Percentiles rank a stretch among this genome's conserved stretches.
Conservation (phyloP, 1,140 invertebrate genomes). For the Magallana ariakensis region DNA sequence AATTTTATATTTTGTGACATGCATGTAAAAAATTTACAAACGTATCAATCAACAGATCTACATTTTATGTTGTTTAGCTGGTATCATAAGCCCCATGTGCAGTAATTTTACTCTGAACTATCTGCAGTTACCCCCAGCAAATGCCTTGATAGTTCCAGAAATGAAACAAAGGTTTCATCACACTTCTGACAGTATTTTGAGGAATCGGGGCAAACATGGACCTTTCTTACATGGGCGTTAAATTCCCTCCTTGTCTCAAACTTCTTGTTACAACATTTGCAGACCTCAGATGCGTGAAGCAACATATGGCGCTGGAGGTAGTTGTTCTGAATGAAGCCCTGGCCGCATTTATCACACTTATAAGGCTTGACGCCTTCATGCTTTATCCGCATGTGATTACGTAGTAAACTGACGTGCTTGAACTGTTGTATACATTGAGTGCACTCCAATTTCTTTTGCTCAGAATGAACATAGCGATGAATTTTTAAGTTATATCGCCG, state of each 20-base stretch:
- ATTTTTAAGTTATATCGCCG: constrained; percentile 11
- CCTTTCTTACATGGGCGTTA: background rate
- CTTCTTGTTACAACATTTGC: background rate
- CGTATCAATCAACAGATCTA: no score
- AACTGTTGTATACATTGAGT: background rate
- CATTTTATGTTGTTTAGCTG: no score
- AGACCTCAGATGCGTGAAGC: background rate
- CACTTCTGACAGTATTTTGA: background rate
- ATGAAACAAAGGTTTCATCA: background rate
- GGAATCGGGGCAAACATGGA: background rate
- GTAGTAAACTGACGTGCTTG: background rate
- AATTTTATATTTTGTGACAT: no score
- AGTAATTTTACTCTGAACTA: no score
- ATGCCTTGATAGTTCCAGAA: background rate
- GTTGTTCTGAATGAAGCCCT: constrained; percentile 27
- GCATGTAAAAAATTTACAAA: no score
- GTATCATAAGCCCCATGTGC: no score
- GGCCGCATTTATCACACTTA: background rate
- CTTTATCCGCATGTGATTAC: constrained; percentile 19
- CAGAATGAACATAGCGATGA: background rate
- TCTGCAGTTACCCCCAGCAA: background rate
- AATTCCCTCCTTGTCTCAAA: background rate
- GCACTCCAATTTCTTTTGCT: constrained; percentile 6
- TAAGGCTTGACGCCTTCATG: background rate
- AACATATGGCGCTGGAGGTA: background rate